These are phyloP conservation scores for Temnothorax unifasciatus DNA, from an alignment of 2,888 invertebrate species.

Conservation along the genomic window DNA sequence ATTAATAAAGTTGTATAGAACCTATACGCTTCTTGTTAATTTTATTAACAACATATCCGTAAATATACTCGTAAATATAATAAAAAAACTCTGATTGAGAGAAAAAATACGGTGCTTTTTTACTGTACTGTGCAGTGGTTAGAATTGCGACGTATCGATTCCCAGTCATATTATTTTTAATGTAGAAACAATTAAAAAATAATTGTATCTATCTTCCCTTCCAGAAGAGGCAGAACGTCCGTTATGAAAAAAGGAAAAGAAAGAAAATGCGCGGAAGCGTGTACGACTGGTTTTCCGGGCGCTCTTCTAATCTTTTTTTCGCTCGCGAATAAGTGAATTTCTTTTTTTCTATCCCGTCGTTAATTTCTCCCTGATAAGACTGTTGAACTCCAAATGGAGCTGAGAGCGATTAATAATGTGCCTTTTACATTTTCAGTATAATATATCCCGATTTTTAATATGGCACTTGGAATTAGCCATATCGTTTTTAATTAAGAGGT, in stretches of 20 bases:
- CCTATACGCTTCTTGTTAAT: neutral
- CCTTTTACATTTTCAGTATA: neutral
- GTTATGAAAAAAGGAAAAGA: slow-evolving; percentile 11
- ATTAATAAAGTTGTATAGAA: neutral
- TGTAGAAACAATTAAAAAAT: neutral
- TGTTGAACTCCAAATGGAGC: slow-evolving; percentile 17
- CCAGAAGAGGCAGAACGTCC: neutral
- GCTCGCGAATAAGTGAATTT: slow-evolving; percentile 34
- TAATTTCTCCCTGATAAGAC: slow-evolving; percentile 46
- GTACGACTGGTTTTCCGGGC: neutral
- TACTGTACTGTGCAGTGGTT: neutral
- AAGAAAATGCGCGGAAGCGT: slow-evolving; percentile 25
- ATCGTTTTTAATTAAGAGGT: slow-evolving; percentile 3
- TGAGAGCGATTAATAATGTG: slow-evolving; percentile 32
- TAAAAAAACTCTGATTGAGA: neutral
- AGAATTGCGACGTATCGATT: neutral
- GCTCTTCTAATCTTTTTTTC: slow-evolving; percentile 31
- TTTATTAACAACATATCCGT: neutral
- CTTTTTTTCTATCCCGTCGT: slow-evolving; percentile 25
- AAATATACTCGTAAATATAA: neutral
- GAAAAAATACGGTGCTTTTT: neutral
- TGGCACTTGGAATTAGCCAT: neutral
- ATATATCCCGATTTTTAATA: neutral
- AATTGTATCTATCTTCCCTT: neutral
- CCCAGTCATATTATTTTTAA: slow-evolving; percentile 14